phyloP scores from a whole-genome alignment of 2,888 invertebrate genomes.

The Pollenia angustigena region DNA sequence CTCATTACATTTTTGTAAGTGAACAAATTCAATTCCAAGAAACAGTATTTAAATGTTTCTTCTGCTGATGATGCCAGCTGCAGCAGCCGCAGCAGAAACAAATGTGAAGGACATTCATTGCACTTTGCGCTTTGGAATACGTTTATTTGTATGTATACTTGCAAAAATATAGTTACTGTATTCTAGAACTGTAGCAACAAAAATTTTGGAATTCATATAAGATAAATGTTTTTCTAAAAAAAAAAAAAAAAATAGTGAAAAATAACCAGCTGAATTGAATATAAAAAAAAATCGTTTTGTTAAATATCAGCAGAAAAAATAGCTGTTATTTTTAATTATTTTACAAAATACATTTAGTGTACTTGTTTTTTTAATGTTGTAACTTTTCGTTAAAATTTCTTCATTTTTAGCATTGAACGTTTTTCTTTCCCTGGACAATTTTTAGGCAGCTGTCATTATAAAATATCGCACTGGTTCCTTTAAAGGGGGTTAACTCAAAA shows the following conservation, averaged over 20 bases:
- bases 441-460: slow-evolving; percentile 40
- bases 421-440: slow-evolving; percentile 6
- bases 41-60: slow-evolving; percentile 19
- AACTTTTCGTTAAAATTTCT: background rate
- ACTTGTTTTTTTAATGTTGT: background rate
- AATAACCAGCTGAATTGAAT: background rate
- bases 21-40: slow-evolving; percentile 20
- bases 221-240: slow-evolving; percentile 11
- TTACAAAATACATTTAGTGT: background rate
- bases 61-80: slow-evolving; percentile 16
- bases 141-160: slow-evolving; percentile 15
- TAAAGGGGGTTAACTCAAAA: no score
- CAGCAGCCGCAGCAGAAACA: slow-evolving; percentile 25
- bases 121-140: slow-evolving; percentile 48
- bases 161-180: slow-evolving; percentile 25
- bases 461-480: slow-evolving; percentile 9
- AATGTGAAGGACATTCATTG: slow-evolving; percentile 72
- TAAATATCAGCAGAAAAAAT: background rate
- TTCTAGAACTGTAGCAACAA: slow-evolving; percentile 17
- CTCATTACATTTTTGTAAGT: background rate
- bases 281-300: background rate
- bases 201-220: slow-evolving; percentile 1
- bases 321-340: background rate
- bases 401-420: background rate
- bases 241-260: background rate